Base-by-base conservation (phyloP, 2,888 invertebrate genomes). In the Saturnia japonica region DNA sequence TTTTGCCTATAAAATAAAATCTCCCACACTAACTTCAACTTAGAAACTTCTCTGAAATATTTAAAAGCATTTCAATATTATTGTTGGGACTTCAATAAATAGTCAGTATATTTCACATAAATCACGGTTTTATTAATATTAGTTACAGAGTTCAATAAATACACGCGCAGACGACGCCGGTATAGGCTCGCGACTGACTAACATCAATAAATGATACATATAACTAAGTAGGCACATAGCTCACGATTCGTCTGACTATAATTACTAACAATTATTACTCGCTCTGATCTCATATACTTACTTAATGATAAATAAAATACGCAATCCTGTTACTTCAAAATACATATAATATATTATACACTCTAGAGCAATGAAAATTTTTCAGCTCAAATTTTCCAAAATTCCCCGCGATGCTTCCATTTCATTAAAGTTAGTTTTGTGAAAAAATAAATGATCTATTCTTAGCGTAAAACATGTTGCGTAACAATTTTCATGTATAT, bases 401-500 rank as follows among this genome's bases (percentile, higher is more conserved):
- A 22, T 57, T 25, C 25, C 40, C 14, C 40, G 64, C 11, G n/a
- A 64, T 64, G 64, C 3, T n/a, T n/a, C 40, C 40, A 40, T 40
- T 64, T 40, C n/a, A 73, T 71, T 73, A 77, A 77, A 82, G 83
- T 82, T 80, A 83, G 80, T 83, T 81, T 28, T 28, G 12, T 12
- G n/a, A 57, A 60, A 57, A 25, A 25, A 22, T 57, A 25, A 25
- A 25, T 57, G 25, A 25, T 57, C 19, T 11, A 14, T 54, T 28
- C 14, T 60, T 60, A 28, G 28, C 57, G 25, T 14, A 60, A 25
- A 14, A 54, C 9, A 54, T 54, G 22, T 54, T 54, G 19, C 54
- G 11, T n/a, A 54, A 54, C 2, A 54, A 11, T 54, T 54, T 54
- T 54, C 22, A 9, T 54, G 1, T 43, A 43, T 9, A 43, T 43